Evolutionary conservation across 1,140 invertebrate genomes (phyloP).

Genomic region (Dryas iulia): DNA sequence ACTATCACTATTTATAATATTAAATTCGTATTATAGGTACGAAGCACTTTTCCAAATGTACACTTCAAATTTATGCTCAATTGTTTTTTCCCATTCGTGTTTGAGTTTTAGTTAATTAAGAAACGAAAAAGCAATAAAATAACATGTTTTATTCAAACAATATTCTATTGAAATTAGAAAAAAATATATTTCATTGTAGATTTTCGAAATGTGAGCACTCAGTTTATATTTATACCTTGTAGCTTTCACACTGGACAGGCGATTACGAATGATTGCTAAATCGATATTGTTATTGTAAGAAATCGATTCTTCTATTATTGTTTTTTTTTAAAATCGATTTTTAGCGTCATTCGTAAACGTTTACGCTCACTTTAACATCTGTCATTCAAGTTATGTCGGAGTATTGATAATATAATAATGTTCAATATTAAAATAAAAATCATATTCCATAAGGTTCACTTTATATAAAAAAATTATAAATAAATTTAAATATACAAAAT

Average conservation of each 20-base stretch:
- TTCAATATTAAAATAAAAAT: conserved; percentile 19
- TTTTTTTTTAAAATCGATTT: not conserved
- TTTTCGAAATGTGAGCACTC: conserved; percentile 3
- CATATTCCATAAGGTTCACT: conserved; percentile 16
- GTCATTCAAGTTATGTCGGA: conserved; percentile 6
- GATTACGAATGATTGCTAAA: not conserved
- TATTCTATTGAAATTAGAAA: not conserved
- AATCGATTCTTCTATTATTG: conserved; percentile 1
- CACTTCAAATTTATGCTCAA: conserved; percentile 23
- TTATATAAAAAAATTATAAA: not conserved
- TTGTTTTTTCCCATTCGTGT: conserved; percentile 6
- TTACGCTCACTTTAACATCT: not conserved
- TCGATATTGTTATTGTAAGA: conserved; percentile 4
- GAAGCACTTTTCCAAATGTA: conserved; percentile 47
- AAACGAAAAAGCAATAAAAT: conserved; percentile 1
- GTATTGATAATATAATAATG: conserved; percentile 23
- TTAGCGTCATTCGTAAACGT: not conserved
- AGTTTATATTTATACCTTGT: conserved; percentile 5
- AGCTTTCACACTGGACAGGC: not conserved
- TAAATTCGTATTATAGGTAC: conserved; percentile 57
- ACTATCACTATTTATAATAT: conserved; percentile 1
- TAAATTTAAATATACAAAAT: not conserved
- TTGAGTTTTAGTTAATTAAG: conserved; percentile 3
- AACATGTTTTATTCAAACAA: not conserved
- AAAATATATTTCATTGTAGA: not conserved